A percentile compares a stretch with the other conserved stretches of the same genome.
These are phyloP conservation scores for Metellina segmentata DNA, from an alignment of 2,888 invertebrate species.

Conservation along the genomic window DNA sequence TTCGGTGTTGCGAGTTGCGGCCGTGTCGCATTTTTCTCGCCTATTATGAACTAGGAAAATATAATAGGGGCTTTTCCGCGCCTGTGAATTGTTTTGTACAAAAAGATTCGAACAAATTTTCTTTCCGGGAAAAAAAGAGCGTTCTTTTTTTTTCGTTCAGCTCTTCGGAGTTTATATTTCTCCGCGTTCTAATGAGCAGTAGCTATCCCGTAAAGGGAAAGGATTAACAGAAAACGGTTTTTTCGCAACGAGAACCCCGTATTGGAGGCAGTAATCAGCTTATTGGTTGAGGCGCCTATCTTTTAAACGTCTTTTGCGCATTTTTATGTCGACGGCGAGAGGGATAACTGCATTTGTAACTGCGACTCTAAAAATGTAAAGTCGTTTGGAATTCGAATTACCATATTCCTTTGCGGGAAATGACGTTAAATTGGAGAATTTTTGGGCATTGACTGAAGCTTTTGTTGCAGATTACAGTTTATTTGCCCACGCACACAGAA, in stretches of 20 bases:
- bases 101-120: slow-evolving; percentile 30
- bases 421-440: slow-evolving; percentile 5
- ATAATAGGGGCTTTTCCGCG: slow-evolving; percentile 54
- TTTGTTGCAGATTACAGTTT: not conserved
- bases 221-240: slow-evolving; percentile 63
- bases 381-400: not conserved
- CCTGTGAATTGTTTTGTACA: slow-evolving; percentile 18
- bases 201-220: slow-evolving; percentile 47
- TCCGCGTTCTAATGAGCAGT: slow-evolving; percentile 55
- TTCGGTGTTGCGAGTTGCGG: slow-evolving; percentile 49
- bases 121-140: slow-evolving; percentile 26
- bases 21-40: slow-evolving; percentile 38
- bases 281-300: slow-evolving; percentile 6
- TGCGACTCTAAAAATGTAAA: slow-evolving; percentile 1
- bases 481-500: not conserved
- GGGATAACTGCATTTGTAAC: slow-evolving; percentile 1
- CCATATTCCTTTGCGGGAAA: not conserved
- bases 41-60: slow-evolving; percentile 62
- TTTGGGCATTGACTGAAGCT: not conserved
- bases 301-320: slow-evolving; percentile 31
- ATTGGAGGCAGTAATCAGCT: slow-evolving; percentile 60
- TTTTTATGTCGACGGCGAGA: not conserved
- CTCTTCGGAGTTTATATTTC: slow-evolving; percentile 50
- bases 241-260: slow-evolving; percentile 25
- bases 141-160: slow-evolving; percentile 23